These are phyloP conservation scores for Apis mellifera DNA, from an alignment of 1,140 invertebrate species.

Conservation along the genomic window DNA sequence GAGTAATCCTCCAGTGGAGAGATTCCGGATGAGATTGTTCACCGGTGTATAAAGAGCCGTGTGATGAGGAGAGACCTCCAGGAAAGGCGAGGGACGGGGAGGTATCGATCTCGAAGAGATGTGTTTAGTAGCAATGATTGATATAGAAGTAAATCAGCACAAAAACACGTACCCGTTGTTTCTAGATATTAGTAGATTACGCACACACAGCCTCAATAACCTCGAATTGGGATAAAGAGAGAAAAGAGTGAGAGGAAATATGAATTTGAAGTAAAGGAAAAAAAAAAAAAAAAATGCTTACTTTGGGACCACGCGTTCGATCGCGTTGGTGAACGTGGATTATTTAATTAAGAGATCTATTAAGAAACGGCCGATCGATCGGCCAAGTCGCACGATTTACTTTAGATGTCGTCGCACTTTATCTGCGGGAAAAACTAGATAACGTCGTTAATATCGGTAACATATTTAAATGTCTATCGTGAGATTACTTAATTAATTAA, in stretches of 20 bases:
- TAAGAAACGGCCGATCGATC: not conserved
- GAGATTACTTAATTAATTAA: slow-evolving; percentile 48
- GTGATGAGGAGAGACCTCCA: not conserved
- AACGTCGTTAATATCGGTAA: slow-evolving; percentile 44
- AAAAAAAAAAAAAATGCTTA: too few species aligned
- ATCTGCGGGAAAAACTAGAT: slow-evolving; percentile 7
- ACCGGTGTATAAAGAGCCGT: not conserved
- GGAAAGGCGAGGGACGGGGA: not conserved
- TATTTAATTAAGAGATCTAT: not conserved
- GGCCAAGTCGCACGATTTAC: not conserved
- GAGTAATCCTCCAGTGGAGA: not conserved
- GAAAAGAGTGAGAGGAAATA: not conserved
- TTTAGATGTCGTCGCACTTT: slow-evolving; percentile 21
- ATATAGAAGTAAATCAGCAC: slow-evolving; percentile 46
- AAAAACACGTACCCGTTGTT: slow-evolving; percentile 48
- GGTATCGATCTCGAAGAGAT: slow-evolving; percentile 23
- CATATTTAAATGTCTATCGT: slow-evolving; percentile 60
- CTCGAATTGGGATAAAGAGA: slow-evolving; percentile 36
- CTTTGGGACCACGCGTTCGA: slow-evolving; percentile 19
- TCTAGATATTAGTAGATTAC: slow-evolving; percentile 49
- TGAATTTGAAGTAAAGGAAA: not conserved
- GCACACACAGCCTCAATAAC: slow-evolving; percentile 57
- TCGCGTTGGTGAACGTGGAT: slow-evolving; percentile 24
- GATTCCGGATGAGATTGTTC: not conserved
- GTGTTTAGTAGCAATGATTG: slow-evolving; percentile 47